A percentile compares a stretch with the other conserved stretches of the same genome.
Conservation (phyloP, 2,888 invertebrate genomes). For the Dynastes tityus region DNA sequence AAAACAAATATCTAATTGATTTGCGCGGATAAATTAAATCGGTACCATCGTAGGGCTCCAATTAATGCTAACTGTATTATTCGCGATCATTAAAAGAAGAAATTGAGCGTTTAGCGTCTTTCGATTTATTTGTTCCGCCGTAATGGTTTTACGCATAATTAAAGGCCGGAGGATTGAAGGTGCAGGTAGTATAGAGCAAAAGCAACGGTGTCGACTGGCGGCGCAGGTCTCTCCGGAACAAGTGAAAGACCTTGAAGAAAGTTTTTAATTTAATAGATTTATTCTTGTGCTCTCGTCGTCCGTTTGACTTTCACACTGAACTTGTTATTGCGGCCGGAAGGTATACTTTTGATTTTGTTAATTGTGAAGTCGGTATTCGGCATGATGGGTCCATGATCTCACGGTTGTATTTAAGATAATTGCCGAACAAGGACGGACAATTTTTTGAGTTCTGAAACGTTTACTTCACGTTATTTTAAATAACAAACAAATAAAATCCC, state of each 20-base stretch:
- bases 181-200: not conserved
- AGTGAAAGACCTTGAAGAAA: slow-evolving; percentile 46
- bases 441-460: not conserved
- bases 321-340: slow-evolving; percentile 43
- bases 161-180: not conserved
- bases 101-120: slow-evolving; percentile 27
- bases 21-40: slow-evolving; percentile 9
- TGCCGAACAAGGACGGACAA: not conserved
- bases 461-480: not conserved
- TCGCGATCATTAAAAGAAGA: slow-evolving; percentile 16
- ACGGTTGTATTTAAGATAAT: not conserved
- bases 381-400: not conserved
- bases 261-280: slow-evolving; percentile 44
- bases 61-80: slow-evolving; percentile 26
- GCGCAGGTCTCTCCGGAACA: slow-evolving; percentile 27
- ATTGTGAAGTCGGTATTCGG: not conserved
- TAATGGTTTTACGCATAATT: slow-evolving; percentile 39
- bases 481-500: not conserved
- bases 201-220: not conserved
- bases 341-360: slow-evolving; percentile 41
- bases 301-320: slow-evolving; percentile 43
- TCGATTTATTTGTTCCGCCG: not conserved
- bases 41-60: not conserved
- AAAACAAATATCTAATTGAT: slow-evolving; percentile 22
- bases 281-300: slow-evolving; percentile 31